A percentile compares a stretch with the other conserved stretches of the same genome.
phyloP scores from a whole-genome alignment of 2,113 vertebrate species.

The Carassius gibelio region DNA sequence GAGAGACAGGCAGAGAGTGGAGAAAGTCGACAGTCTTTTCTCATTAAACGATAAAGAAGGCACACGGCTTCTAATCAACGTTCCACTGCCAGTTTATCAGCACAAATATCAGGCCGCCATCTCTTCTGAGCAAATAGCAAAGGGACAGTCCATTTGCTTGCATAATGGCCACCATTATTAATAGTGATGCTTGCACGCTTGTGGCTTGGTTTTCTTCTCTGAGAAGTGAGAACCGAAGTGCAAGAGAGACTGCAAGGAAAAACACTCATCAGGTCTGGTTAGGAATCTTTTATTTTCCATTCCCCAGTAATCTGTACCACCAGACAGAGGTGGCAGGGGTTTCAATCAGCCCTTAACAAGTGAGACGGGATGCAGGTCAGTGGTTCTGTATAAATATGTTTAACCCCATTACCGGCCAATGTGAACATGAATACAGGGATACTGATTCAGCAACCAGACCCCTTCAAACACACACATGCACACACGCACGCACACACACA shows the following conservation, averaged over 20 bases:
- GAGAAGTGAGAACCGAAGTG: neutral
- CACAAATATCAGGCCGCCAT: slow-evolving; percentile 52
- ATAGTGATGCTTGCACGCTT: slow-evolving; percentile 46
- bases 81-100: slow-evolving; percentile 61
- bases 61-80: slow-evolving; percentile 55
- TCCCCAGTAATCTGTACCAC: neutral
- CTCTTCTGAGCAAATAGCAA: slow-evolving; percentile 58
- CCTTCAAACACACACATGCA: slow-evolving; percentile 11
- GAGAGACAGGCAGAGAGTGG: slow-evolving; percentile 50
- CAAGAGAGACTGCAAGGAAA: slow-evolving; percentile 6
- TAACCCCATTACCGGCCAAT: slow-evolving; percentile 63
- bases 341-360: slow-evolving; percentile 60
- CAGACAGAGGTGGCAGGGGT: slow-evolving; percentile 25
- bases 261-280: slow-evolving; percentile 44
- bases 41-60: slow-evolving; percentile 61
- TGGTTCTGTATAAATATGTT: slow-evolving; percentile 59
- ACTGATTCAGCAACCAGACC: slow-evolving; percentile 54
- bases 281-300: slow-evolving; percentile 44
- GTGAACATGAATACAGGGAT: slow-evolving; percentile 57
- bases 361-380: slow-evolving; percentile 63
- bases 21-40: slow-evolving; percentile 65
- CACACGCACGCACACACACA: neutral
- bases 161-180: slow-evolving; percentile 61
- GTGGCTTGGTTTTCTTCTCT: neutral
- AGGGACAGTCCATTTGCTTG: slow-evolving; percentile 55